Percentiles rank a stretch among this genome's conserved stretches.
phyloP scores from a whole-genome alignment of 2,888 invertebrate species.

The Drosophila mayaguana region DNA sequence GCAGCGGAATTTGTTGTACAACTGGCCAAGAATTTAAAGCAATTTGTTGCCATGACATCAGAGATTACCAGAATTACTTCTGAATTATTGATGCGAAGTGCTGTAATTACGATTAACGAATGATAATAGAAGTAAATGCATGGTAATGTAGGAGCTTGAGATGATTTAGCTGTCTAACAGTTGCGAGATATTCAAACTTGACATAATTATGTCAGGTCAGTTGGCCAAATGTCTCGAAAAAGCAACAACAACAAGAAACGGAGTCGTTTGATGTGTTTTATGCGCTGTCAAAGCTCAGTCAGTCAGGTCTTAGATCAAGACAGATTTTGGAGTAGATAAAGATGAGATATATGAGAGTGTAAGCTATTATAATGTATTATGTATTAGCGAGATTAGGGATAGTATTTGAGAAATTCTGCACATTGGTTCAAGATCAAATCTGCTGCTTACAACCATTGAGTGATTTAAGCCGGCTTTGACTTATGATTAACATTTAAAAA shows the following conservation, averaged over 20 bases:
- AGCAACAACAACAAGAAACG: neutral
- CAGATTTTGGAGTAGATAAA: neutral
- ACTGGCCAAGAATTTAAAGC: conserved; percentile 20
- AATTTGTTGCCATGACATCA: conserved; percentile 26
- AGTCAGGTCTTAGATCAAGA: conserved; percentile 27
- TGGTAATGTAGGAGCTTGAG: neutral
- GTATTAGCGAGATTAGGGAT: neutral
- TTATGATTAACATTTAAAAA: neutral
- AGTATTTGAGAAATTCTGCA: neutral
- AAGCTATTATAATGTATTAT: neutral
- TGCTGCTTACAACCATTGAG: neutral
- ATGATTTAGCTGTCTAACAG: neutral
- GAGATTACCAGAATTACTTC: conserved; percentile 13
- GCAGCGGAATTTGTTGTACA: conserved; percentile 7
- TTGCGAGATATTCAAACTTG: conserved; percentile 14
- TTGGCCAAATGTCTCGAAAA: conserved; percentile 12
- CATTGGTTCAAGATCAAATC: neutral
- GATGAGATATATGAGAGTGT: neutral
- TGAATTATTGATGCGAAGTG: neutral
- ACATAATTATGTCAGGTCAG: conserved; percentile 38
- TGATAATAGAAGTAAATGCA: neutral
- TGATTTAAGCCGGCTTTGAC: neutral
- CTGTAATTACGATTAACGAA: neutral
- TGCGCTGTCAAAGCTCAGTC: conserved; percentile 17
- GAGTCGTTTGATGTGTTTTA: conserved; percentile 4